Conservation (phyloP, 2,888 invertebrate genomes). For the Andrena fulva region DNA sequence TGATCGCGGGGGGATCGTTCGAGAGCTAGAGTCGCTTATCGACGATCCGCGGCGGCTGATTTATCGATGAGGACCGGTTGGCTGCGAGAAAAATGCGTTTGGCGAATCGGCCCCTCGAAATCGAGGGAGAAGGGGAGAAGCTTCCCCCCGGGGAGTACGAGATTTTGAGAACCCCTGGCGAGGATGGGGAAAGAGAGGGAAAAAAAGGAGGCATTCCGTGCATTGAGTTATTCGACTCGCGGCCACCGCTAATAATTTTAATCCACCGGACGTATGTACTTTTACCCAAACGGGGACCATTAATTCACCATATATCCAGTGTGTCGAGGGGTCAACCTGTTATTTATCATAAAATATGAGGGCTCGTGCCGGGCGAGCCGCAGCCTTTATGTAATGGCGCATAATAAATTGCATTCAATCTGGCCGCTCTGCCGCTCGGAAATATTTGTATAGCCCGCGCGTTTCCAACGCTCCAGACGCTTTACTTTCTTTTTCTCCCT, state of each 20-base stretch:
- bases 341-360: conserved; percentile 79
- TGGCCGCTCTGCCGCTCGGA: conserved; percentile 63
- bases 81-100: not conserved
- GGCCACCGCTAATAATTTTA: conserved; percentile 76
- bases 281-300: conserved; percentile 75
- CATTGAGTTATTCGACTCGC: conserved; percentile 75
- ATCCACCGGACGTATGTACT: conserved; percentile 73
- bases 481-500: conserved; percentile 20
- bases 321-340: conserved; percentile 77
- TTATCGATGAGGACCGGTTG: not conserved
- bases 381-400: conserved; percentile 74
- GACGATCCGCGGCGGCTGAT: conserved; percentile 15
- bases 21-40: conserved; percentile 3
- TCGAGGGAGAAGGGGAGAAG: not conserved
- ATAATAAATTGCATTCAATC: conserved; percentile 77
- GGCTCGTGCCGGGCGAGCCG: conserved; percentile 72
- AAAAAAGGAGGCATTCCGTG: conserved; percentile 60
- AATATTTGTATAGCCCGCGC: conserved; percentile 63
- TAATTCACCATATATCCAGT: conserved; percentile 75
- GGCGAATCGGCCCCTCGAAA: not conserved
- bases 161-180: conserved; percentile 64
- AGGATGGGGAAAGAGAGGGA: conserved; percentile 7
- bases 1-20: not conserved
- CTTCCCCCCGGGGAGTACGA: not conserved
- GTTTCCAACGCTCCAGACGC: conserved; percentile 49